Percentiles rank a stretch among this genome's conserved stretches.
These are phyloP conservation scores for Morinoia aosen DNA, from an alignment of 2,888 invertebrate genomes.

Conservation along the genomic window DNA sequence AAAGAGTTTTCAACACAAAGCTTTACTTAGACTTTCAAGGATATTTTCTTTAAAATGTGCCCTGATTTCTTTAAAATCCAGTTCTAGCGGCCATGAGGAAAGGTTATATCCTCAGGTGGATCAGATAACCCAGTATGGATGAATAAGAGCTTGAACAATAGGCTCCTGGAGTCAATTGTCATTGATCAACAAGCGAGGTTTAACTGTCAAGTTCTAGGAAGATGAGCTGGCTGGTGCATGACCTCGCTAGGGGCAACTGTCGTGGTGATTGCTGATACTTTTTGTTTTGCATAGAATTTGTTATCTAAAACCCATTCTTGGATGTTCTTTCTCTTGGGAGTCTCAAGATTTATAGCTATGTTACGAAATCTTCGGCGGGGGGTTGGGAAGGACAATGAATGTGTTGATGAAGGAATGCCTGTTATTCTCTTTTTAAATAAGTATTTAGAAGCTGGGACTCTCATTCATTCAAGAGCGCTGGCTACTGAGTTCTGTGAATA, in stretches of 20 bases:
- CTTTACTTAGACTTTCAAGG: too few species aligned
- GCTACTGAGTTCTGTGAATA: too few species aligned
- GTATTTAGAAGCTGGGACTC: too few species aligned
- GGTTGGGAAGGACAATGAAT: background rate
- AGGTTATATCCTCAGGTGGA: background rate
- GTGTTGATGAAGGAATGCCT: too few species aligned
- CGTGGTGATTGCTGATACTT: background rate
- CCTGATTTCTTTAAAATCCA: too few species aligned
- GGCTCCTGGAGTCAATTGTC: background rate
- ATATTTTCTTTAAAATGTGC: too few species aligned
- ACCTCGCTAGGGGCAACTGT: background rate
- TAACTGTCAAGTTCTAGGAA: background rate
- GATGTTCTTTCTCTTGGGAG: background rate
- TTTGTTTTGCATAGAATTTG: background rate
- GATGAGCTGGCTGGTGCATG: background rate
- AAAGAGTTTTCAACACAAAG: too few species aligned
- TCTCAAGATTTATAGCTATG: too few species aligned
- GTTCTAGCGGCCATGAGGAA: too few species aligned
- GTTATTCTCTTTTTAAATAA: too few species aligned
- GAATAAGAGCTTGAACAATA: background rate
- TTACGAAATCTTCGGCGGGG: background rate
- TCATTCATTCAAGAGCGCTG: too few species aligned
- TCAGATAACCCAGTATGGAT: background rate
- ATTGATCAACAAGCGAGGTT: background rate
- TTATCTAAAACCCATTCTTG: background rate